These are phyloP conservation scores for Laothoe populi DNA, from an alignment of 2,888 invertebrate genomes.

Conservation along the genomic window DNA sequence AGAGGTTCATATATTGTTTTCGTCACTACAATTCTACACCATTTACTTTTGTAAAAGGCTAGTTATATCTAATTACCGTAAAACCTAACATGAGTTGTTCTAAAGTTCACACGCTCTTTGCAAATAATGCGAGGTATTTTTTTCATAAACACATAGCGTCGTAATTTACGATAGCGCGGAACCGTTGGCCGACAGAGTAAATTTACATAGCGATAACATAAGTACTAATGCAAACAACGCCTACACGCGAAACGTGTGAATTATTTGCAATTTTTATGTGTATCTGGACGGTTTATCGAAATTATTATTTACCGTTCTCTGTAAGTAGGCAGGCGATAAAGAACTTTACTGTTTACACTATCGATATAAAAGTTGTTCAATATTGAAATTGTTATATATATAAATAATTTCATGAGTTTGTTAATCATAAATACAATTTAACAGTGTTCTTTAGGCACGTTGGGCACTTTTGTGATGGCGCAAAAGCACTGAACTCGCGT, in stretches of 20 bases:
- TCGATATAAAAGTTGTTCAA: not conserved
- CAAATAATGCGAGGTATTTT: conserved; percentile 61
- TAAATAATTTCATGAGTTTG: too few species aligned
- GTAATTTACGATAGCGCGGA: conserved; percentile 61
- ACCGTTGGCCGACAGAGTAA: conserved; percentile 58
- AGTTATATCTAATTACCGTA: not conserved
- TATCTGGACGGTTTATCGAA: conserved; percentile 9
- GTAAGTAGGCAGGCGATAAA: not conserved
- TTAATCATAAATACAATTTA: too few species aligned
- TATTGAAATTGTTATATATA: too few species aligned
- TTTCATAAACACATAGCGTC: conserved; percentile 51
- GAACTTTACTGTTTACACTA: not conserved
- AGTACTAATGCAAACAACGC: conserved; percentile 56
- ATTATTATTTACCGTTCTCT: not conserved
- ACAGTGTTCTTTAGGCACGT: too few species aligned
- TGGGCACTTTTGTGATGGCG: too few species aligned
- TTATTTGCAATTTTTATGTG: conserved; percentile 25
- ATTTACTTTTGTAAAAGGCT: too few species aligned
- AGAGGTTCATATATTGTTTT: too few species aligned
- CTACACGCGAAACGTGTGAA: conserved; percentile 31
- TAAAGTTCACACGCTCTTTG: conserved; percentile 68
- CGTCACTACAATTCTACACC: too few species aligned
- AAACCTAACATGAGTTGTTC: not conserved
- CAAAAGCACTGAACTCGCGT: too few species aligned
- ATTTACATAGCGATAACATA: conserved; percentile 63